These are phyloP conservation scores for Hippasteria phrygiana DNA, from an alignment of 53 echinoderm and acorn worm genomes.

Conservation along the genomic window DNA sequence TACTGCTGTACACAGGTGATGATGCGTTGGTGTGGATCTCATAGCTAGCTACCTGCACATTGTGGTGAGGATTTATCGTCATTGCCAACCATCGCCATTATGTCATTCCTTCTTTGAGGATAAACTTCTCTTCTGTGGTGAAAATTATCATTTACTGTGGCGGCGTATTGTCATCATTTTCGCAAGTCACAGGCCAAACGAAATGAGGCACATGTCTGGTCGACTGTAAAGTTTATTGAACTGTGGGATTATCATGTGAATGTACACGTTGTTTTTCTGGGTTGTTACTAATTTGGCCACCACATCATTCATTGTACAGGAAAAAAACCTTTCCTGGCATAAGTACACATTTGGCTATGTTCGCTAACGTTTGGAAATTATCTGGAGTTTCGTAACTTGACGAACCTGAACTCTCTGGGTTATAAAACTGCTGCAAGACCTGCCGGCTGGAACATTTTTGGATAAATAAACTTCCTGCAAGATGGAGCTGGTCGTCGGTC, in stretches of 20 bases:
- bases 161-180: neutral
- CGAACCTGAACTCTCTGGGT: too few relatives aligned
- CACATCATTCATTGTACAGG: neutral
- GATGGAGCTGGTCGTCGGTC: constrained; percentile 49
- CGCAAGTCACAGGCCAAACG: neutral
- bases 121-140: neutral
- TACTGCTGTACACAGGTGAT: neutral
- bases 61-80: neutral
- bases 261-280: too few relatives aligned
- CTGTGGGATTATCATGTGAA: too few relatives aligned
- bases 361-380: neutral
- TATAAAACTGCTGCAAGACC: too few relatives aligned
- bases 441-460: neutral
- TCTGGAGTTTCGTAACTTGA: too few relatives aligned
- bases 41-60: neutral
- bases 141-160: neutral
- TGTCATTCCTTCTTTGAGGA: too few relatives aligned
- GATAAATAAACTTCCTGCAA: neutral
- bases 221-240: too few relatives aligned
- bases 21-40: neutral
- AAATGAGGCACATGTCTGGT: neutral
- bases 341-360: neutral
- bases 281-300: too few relatives aligned
- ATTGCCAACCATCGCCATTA: too few relatives aligned
- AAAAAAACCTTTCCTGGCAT: neutral